Evolutionary conservation across 2,888 invertebrate species (phyloP).

Genomic region (Stomorhina lunata): DNA sequence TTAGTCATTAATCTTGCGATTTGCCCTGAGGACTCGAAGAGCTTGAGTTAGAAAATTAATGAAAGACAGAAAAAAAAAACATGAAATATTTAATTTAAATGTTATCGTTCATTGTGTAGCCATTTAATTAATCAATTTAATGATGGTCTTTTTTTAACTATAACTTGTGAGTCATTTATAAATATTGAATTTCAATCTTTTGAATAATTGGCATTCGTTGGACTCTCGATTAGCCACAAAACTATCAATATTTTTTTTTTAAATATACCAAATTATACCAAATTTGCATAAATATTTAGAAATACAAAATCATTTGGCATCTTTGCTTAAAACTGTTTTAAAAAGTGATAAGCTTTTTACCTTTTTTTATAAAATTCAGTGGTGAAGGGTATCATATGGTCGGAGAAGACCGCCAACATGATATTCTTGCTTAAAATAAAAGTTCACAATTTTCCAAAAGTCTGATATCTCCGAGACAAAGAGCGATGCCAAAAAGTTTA

Average conservation of each 20-base stretch:
- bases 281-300: no score
- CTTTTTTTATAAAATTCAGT: no score
- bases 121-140: conserved; percentile 24
- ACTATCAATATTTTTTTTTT: background rate
- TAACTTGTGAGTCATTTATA: background rate
- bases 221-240: background rate
- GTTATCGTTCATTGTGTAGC: background rate
- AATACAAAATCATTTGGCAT: no score
- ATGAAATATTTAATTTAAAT: no score
- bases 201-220: background rate
- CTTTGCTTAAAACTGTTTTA: no score
- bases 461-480: no score
- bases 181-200: background rate
- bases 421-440: no score
- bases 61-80: background rate
- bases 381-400: no score
- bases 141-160: background rate
- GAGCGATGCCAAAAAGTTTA: no score
- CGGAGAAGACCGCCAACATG: no score
- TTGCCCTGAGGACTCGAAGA: background rate
- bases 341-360: no score
- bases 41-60: background rate
- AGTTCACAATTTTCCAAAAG: no score
- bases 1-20: conserved; percentile 24
- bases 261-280: background rate